Evolutionary conservation across 2,113 vertebrate species (phyloP), one percentile per base, ranked within the genome.

Genomic region (Oreochromis spilurus): DNA sequence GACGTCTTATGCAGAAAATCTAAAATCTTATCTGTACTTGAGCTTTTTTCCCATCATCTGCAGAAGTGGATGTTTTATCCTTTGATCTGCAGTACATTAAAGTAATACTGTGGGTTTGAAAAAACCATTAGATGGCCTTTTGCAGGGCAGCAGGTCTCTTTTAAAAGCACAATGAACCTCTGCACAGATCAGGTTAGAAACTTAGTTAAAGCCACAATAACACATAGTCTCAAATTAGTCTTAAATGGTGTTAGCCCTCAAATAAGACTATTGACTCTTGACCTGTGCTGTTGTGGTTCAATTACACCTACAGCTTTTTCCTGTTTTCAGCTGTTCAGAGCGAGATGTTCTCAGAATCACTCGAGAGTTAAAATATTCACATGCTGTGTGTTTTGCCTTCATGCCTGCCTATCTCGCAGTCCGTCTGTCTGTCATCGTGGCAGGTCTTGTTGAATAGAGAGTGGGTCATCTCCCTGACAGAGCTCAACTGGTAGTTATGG

Each of bases 401-500:
- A 52, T 5, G 75, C 31, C 88, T 54, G 81, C 58, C 88, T 58
- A 84, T 91, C 91, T 86, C 5, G 2, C 85, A 36, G 79, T 91
- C 89, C 29, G 83, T 87, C 86, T 75, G 89, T 93, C 90, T 82
- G 93, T 96, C 93, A 92, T 87, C 24, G 82, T 86, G 89, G 92
- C 89, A 91, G 87, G 82, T 89, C 93, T 93, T 87, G 93, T 92
- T 92, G 93, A 94, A 92, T 90, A 91, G 87, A 89, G 92, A 93
- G 91, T 79, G 91, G 95, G 94, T 95, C 94, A 90, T 94, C 93
- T 94, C 89, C 86, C 91, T 96, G 96, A 96, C 96, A 94, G 94
- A 91, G 91, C 95, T 94, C 95, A 94, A 92, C 94, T 91, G 94
- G 93, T 96, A 95, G 95, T 95, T 95, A 94, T 96, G 93, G 92